Evolutionary conservation across 1,140 invertebrate genomes (phyloP), one percentile per base, ranked within the genome.

Genomic region (Heliconius himera): DNA sequence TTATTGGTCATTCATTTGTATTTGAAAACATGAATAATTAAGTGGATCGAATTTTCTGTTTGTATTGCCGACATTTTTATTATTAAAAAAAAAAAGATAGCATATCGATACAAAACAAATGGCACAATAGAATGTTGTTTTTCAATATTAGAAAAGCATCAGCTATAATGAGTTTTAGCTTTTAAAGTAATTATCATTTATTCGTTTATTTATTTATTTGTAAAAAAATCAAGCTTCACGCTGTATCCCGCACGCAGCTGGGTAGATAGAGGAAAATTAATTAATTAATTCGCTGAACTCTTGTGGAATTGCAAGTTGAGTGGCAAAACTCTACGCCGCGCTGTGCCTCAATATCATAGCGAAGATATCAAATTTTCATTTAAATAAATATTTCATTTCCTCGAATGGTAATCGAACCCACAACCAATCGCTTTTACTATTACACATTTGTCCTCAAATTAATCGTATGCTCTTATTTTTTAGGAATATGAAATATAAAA

Each of bases 1-100:
- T 76, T 76, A 76, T 76, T 76, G 60, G 74, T 75, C 74, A 76
- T 76, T 46, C 41, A 46, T 46, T 8, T 76, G 74, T 76, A 33
- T 77, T 77, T 77, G 41, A 36, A 46, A 36, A 38, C 11, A 46
- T 77, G 20, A 26, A 76, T 22, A 76, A 46, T 76, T 74, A 56
- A 73, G 54, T 26, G 41, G 77, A 77, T 78, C 72, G 29, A 73
- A 71, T 41, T 77, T 22, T 22, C 60, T 16, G 26, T 66, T 11
- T 11, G 60, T 66, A 66, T 66, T 66, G 60, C 60, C 60, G 60
- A 66, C 60, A 66, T 66, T 66, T 66, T 66, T 66, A 66, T 66
- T 66, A 66, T 66, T 66, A 66, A 66, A 66, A 46, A 46, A n/a
- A 41, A 46, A 66, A 66, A 66, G 60, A 66, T 66, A 29, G 60